Evolutionary conservation across 2,113 vertebrate genomes (phyloP), one percentile per base, ranked within the genome.

Genomic region (Anolis carolinensis): DNA sequence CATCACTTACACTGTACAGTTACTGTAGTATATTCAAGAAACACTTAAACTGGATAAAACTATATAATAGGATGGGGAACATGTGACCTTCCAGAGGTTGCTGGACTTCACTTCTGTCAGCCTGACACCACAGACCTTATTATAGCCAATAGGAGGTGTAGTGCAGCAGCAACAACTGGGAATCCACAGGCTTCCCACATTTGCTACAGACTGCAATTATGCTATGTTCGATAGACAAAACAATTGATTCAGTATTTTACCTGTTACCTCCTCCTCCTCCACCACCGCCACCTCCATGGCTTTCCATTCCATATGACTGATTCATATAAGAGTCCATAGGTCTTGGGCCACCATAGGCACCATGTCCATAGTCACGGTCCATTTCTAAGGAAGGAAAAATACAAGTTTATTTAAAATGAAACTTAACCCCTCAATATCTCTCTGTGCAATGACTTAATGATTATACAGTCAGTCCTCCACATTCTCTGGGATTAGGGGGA

Each of bases 301-400:
- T 96, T 93, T 97, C 97, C 96, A 97, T 96, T 93, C 96, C 96
- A 96, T 95, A 97, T 90, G 96, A 96, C 87, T 97, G 96, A 93
- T 95, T 97, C 94, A 96, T 95, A 95, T 96, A 97, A 94, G 95
- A 96, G 89, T 97, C 97, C 96, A 97, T 97, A 94, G 96, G 94
- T 94, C 96, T 96, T 91, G 96, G 96, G 94, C 95, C 96, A 94
- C 96, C 96, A 96, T 96, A 97, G 91, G 95, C 95, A 95, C 95
- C 96, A 94, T 97, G 97, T 88, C 96, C 97, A 95, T 97, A 97
- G 92, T 97, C 97, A 95, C 96, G 96, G 90, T 97, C 96, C 95
- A 97, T 96, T 91, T 94, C 97, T 97, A 95, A 92, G 94, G 95
- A 96, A 81, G 95, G 95, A 48, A 93, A 87, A 93, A 94, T 94